These are phyloP conservation scores for Fabriciana adippe DNA, from an alignment of 2,888 invertebrate species.

Conservation along the genomic window DNA sequence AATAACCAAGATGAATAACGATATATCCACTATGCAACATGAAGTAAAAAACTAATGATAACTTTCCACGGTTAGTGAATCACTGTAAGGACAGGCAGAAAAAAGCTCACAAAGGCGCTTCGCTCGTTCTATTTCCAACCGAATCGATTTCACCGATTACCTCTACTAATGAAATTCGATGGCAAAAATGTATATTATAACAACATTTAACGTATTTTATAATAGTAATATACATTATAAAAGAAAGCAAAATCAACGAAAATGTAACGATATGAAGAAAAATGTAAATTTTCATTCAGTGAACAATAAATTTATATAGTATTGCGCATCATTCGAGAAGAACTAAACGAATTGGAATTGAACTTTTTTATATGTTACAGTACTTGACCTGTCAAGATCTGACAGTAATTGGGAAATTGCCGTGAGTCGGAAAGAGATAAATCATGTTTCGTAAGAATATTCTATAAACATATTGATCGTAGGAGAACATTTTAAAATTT, in stretches of 20 bases:
- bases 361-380: no score
- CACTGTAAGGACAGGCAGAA: conserved; percentile 17
- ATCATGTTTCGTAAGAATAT: no score
- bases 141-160: conserved; percentile 34
- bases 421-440: no score
- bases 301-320: no score
- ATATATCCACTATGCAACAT: background rate
- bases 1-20: background rate
- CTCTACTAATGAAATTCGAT: conserved; percentile 33
- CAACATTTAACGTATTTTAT: background rate
- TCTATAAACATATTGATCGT: no score
- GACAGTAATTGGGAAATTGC: no score
- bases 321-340: no score
- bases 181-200: background rate
- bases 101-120: conserved; percentile 30
- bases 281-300: no score
- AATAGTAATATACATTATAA: background rate
- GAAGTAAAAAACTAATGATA: conserved; percentile 15
- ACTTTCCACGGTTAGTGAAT: conserved; percentile 9
- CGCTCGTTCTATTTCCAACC: conserved; percentile 35
- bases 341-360: no score
- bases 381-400: no score
- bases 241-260: no score
- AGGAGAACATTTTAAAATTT: no score
- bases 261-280: background rate